Evolutionary conservation across 2,888 invertebrate species (phyloP).

Genomic region (Bembecia ichneumoniformis): DNA sequence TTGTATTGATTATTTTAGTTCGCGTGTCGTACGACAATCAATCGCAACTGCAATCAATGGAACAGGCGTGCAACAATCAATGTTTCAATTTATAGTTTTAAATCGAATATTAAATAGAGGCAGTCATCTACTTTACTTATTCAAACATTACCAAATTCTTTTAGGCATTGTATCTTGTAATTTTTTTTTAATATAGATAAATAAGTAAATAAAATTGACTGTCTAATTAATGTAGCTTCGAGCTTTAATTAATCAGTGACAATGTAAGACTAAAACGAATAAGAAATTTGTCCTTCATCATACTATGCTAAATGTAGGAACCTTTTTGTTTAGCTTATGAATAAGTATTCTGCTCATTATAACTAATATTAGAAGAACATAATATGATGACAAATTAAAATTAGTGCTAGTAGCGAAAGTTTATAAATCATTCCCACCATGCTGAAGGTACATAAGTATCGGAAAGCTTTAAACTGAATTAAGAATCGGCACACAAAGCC

Average conservation of each 20-base stretch:
- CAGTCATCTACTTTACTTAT: not conserved
- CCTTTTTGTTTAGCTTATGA: too few relatives aligned
- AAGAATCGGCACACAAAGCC: conserved; percentile 21
- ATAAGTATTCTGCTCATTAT: too few relatives aligned
- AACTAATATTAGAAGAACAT: too few relatives aligned
- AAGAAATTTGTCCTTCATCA: too few relatives aligned
- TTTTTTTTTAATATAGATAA: not conserved
- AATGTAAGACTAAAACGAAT: too few relatives aligned
- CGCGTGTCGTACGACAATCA: conserved; percentile 52
- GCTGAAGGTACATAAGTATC: not conserved
- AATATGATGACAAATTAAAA: too few relatives aligned
- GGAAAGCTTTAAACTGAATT: conserved; percentile 12
- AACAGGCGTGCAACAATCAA: conserved; percentile 58
- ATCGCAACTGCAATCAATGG: conserved; percentile 61
- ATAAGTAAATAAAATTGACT: too few relatives aligned
- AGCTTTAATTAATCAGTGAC: too few relatives aligned
- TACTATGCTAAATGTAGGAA: too few relatives aligned
- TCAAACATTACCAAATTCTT: not conserved
- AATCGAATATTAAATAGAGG: conserved; percentile 23
- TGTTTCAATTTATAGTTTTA: conserved; percentile 44
- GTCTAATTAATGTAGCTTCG: too few relatives aligned
- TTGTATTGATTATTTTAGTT: conserved; percentile 10
- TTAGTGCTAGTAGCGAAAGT: too few relatives aligned
- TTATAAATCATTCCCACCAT: too few relatives aligned
- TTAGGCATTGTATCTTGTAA: not conserved